Conservation (phyloP, 2,888 invertebrate genomes). For the Habrosyne pyritoides region DNA sequence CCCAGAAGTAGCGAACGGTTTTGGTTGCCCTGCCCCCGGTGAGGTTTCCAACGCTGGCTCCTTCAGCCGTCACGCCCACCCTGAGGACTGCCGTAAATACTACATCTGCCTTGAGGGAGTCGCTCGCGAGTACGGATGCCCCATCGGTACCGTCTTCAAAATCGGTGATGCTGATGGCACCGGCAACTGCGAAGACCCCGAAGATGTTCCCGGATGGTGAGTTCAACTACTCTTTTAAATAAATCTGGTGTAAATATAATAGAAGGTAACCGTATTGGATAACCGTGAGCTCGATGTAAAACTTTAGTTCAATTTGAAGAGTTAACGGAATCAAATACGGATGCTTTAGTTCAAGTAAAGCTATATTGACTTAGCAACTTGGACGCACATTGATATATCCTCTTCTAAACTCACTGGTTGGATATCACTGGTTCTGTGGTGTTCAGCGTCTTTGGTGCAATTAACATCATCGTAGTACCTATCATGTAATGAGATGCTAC, state of each 20-base stretch:
- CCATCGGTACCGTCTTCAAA: conserved; percentile 97
- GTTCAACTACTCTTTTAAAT: conserved; percentile 51
- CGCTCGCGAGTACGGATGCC: conserved; percentile 97
- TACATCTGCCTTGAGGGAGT: conserved; percentile 96
- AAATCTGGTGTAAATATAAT: neutral
- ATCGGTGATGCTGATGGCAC: conserved; percentile 95
- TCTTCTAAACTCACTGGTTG: conserved; percentile 64
- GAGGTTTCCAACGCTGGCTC: conserved; percentile 93
- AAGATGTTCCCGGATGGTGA: conserved; percentile 98
- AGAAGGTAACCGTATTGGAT: conserved; percentile 30
- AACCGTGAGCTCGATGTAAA: conserved; percentile 13
- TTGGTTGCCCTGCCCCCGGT: conserved; percentile 92
- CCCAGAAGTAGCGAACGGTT: conserved; percentile 95
- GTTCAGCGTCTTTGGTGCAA: conserved; percentile 51
- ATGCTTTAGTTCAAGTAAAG: conserved; percentile 63
- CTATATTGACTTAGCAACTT: conserved; percentile 57
- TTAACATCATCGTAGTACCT: conserved; percentile 54
- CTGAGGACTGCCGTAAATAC: conserved; percentile 97
- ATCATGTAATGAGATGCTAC: conserved; percentile 34
- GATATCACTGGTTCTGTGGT: conserved; percentile 63
- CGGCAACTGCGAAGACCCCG: conserved; percentile 97
- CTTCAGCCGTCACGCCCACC: conserved; percentile 97
- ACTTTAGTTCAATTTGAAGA: conserved; percentile 16
- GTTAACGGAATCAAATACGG: conserved; percentile 36
- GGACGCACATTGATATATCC: conserved; percentile 48